These are phyloP conservation scores for Xylota segnis DNA, from an alignment of 2,888 invertebrate species.

Conservation along the genomic window DNA sequence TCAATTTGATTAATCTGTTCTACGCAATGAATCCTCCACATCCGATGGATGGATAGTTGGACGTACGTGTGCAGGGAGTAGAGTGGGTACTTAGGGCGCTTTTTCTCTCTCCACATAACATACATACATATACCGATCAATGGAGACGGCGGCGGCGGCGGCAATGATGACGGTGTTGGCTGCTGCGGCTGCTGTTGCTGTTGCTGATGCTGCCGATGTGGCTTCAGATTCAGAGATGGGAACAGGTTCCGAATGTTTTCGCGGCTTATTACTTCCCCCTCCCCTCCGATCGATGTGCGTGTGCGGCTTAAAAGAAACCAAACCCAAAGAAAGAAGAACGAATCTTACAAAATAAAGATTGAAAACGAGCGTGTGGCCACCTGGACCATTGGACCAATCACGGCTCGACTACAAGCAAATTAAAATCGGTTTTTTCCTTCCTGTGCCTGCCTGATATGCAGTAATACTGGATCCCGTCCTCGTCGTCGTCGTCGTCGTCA, in stretches of 20 bases:
- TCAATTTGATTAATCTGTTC: constrained; percentile 77
- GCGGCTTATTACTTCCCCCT: constrained; percentile 81
- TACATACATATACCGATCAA: constrained; percentile 15
- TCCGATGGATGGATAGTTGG: constrained; percentile 70
- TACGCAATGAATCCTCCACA: constrained; percentile 77
- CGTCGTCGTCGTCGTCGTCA: constrained; percentile 77
- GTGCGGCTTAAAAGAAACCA: constrained; percentile 55
- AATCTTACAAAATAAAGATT: constrained; percentile 77
- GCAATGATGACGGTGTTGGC: constrained; percentile 59
- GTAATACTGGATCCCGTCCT: constrained; percentile 72
- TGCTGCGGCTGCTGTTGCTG: constrained; percentile 26
- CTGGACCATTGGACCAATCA: constrained; percentile 83
- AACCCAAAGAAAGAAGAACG: constrained; percentile 61
- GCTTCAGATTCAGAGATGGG: constrained; percentile 58
- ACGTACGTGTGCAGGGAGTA: constrained; percentile 61
- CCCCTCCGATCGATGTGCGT: constrained; percentile 52
- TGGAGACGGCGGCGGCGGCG: constrained; percentile 45
- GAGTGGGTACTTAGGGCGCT: constrained; percentile 73
- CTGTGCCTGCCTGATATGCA: constrained; percentile 77
- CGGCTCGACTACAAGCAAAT: constrained; percentile 78
- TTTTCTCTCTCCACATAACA: constrained; percentile 37
- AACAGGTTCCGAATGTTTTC: constrained; percentile 80
- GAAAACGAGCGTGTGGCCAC: constrained; percentile 81
- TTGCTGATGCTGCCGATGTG: constrained; percentile 65
- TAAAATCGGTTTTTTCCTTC: constrained; percentile 79